phyloP scores from a whole-genome alignment of 2,888 invertebrate genomes.

The Agelastica alni region DNA sequence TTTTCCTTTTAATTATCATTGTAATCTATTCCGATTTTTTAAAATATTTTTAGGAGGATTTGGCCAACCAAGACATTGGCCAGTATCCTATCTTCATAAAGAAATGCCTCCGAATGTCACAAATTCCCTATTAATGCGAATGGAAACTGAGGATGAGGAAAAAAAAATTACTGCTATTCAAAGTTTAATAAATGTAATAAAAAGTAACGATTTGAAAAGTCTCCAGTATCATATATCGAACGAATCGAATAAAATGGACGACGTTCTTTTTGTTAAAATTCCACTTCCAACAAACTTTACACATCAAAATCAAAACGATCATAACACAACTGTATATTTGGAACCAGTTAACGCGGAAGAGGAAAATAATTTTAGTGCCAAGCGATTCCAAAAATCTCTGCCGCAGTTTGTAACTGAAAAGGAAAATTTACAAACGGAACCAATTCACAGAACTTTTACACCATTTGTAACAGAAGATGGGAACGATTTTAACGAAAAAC shows the following conservation, averaged over 20 bases:
- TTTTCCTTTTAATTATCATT: background rate
- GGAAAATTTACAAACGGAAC: background rate
- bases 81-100: slow-evolving; percentile 80
- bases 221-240: slow-evolving; percentile 52
- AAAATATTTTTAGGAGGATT: slow-evolving; percentile 47
- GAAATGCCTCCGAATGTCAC: slow-evolving; percentile 72
- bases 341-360: slow-evolving; percentile 32
- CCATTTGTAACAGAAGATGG: slow-evolving; percentile 7
- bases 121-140: slow-evolving; percentile 31
- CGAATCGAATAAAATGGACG: slow-evolving; percentile 48
- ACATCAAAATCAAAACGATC: slow-evolving; percentile 23
- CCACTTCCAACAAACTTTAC: slow-evolving; percentile 51
- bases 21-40: background rate
- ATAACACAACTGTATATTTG: slow-evolving; percentile 28
- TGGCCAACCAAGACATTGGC: slow-evolving; percentile 66
- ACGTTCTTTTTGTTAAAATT: slow-evolving; percentile 52
- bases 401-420: slow-evolving; percentile 1
- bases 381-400: slow-evolving; percentile 38
- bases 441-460: no score
- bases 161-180: slow-evolving; percentile 51
- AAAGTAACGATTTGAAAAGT: slow-evolving; percentile 51
- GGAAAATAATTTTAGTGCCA: slow-evolving; percentile 21
- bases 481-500: slow-evolving; percentile 25
- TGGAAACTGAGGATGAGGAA: slow-evolving; percentile 34
- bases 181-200: slow-evolving; percentile 52